Evolutionary conservation across 2,888 invertebrate genomes (phyloP).

Genomic region (Lobophora halterata): DNA sequence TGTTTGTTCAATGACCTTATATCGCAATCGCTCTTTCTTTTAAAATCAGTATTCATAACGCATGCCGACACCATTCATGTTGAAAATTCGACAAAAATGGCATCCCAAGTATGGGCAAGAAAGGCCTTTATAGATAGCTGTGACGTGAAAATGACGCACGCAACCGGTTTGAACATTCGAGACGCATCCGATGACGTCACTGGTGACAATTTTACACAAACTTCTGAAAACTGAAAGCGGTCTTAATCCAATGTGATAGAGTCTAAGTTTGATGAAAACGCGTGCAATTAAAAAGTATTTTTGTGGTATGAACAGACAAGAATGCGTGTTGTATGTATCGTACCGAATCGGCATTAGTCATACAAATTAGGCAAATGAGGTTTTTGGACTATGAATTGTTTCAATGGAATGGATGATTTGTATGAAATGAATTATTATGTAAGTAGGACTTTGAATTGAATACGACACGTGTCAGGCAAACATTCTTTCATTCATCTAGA

Average conservation of each 20-base stretch:
- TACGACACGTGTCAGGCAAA: not conserved
- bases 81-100: constrained; percentile 19
- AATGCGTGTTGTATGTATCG: constrained; percentile 18
- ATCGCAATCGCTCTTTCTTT: no score
- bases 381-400: not conserved
- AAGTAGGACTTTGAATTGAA: not conserved
- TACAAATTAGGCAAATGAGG: constrained; percentile 22
- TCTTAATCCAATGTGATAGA: constrained; percentile 4
- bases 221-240: constrained; percentile 5
- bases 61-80: constrained; percentile 18
- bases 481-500: no score
- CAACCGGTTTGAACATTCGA: constrained; percentile 41
- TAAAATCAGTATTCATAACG: constrained; percentile 16
- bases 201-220: constrained; percentile 22
- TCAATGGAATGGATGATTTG: not conserved
- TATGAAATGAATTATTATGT: not conserved
- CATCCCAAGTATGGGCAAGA: constrained; percentile 27
- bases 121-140: constrained; percentile 47
- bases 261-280: constrained; percentile 4
- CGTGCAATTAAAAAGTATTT: not conserved
- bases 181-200: constrained; percentile 62
- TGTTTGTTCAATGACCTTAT: no score
- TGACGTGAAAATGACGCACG: constrained; percentile 64
- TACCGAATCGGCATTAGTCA: constrained; percentile 20
- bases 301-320: constrained; percentile 5